Evolutionary conservation across 1,140 invertebrate species (phyloP), one percentile per base, ranked within the genome.

Genomic region (Adelges cooleyi): DNA sequence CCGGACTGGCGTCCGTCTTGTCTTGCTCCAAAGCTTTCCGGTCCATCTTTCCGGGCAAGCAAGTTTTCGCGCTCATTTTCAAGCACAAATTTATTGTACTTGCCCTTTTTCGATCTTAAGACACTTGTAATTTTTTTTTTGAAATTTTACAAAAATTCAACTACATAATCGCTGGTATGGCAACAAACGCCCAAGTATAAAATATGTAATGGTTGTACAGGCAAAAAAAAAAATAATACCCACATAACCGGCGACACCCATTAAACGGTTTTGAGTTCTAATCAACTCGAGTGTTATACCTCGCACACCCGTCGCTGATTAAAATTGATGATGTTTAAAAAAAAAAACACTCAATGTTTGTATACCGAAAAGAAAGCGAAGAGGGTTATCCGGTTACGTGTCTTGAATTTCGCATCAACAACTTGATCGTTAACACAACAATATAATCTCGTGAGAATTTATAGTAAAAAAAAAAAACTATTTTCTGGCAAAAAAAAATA

Each of bases 371-470:
- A 62, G 46, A 62, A n/a, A 11, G 29, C 29, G 29, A 33, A 42
- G 10, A 62, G 56, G 56, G 56, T n/a, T 62, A 48, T 62, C 56
- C 25, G 15, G 42, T 62, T 62, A 62, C 56, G 56, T 62, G 56
- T 62, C 56, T 62, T 62, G 56, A 62, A 62, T 62, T 62, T 62
- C 56, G 56, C 56, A 62, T 62, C 56, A 62, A 62, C 56, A 62
- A 62, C 56, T 62, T 33, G 29, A 33, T 48, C 56, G 56, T 62
- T 62, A 62, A 62, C 56, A 62, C 54, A 11, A 59, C 42, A 59
- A 59, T 59, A 59, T 40, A 59, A 48, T 48, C 56, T 62, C 56
- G 56, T 62, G 56, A 62, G 56, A 62, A 62, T 62, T 62, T 62
- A 40, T 29, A 62, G 56, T 42, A 46, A 62, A 33, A 56, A 59